These are phyloP conservation scores for Papilio polyxenes DNA, from an alignment of 1,140 invertebrate species.

Conservation along the genomic window DNA sequence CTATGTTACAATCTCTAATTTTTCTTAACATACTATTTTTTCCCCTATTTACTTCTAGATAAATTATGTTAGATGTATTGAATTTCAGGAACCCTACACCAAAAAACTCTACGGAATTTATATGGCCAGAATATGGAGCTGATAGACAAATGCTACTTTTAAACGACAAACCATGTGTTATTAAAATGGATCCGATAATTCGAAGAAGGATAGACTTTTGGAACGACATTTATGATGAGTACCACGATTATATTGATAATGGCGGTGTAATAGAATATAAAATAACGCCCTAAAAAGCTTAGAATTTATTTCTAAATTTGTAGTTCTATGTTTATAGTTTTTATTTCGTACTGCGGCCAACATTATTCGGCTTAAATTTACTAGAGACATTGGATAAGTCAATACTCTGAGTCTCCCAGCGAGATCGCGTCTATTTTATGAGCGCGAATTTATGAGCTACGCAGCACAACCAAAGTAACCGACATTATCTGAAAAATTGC, in stretches of 20 bases:
- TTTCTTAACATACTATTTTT: too few relatives aligned
- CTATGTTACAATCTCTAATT: too few relatives aligned
- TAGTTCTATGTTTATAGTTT: not conserved
- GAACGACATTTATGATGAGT: constrained; percentile 44
- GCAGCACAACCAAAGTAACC: too few relatives aligned
- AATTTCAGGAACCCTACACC: constrained; percentile 44
- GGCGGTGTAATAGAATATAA: constrained; percentile 40
- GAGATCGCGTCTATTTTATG: too few relatives aligned
- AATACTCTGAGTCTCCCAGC: too few relatives aligned
- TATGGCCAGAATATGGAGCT: constrained; percentile 39
- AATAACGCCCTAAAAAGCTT: constrained; percentile 33
- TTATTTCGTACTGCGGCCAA: not conserved
- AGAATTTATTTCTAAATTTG: not conserved
- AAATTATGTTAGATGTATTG: not conserved
- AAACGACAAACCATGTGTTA: constrained; percentile 37
- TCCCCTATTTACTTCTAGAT: too few relatives aligned
- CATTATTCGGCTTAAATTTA: too few relatives aligned
- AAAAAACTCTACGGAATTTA: constrained; percentile 1
- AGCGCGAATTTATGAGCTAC: too few relatives aligned
- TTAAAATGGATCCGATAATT: constrained; percentile 21
- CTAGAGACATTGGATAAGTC: too few relatives aligned
- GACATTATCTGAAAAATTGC: too few relatives aligned
- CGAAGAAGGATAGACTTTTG: constrained; percentile 43
- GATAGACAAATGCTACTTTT: constrained; percentile 39
- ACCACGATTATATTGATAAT: constrained; percentile 37